Evolutionary conservation across 2,888 invertebrate species (phyloP), one percentile per base, ranked within the genome.

Genomic region (Acronicta alni): DNA sequence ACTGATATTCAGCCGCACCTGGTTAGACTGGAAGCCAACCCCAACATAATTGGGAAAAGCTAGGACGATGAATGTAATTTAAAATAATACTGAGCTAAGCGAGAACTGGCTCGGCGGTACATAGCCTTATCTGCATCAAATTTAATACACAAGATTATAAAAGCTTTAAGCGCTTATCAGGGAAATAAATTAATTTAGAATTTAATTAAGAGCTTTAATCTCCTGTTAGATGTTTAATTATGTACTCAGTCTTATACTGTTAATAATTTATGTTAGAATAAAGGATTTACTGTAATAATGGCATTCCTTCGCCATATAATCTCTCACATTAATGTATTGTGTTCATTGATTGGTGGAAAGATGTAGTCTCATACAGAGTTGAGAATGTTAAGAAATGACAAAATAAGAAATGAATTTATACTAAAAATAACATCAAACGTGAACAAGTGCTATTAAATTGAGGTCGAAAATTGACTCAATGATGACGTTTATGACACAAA

Each of bases 151-250:
- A 16, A 63, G 77, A 70, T 75, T 51, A 63, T 49, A 47, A 54
- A 26, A 53, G 35, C 47, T 49, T 57, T 79, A 58, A 71, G 72
- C 69, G 75, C 78, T 78, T 75, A 81, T 77, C 76, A 61, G 65
- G 54, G 61, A 73, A 75, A 81, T 83, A 75, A 82, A 81, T 81
- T 80, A 72, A 75, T 75, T 68, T 65, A 47, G 47, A 62, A 66
- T 72, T 76, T 83, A 84, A 83, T 85, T 78, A 84, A 70, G 67
- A 61, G 57, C 72, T 72, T 77, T 65, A 69, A 74, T 72, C 65
- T 71, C 67, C 54, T 57, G 54, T 7, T 37, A 55, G 58, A 48
- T 55, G 47, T 66, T 67, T 75, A 62, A 75, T 75, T 60, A 52
- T 65, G 56, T 60, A 44, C 57, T 71, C 53, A 58, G 53, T 38